Evolutionary conservation across 2,888 invertebrate species (phyloP).

Genomic region (Panzeria rudis): DNA sequence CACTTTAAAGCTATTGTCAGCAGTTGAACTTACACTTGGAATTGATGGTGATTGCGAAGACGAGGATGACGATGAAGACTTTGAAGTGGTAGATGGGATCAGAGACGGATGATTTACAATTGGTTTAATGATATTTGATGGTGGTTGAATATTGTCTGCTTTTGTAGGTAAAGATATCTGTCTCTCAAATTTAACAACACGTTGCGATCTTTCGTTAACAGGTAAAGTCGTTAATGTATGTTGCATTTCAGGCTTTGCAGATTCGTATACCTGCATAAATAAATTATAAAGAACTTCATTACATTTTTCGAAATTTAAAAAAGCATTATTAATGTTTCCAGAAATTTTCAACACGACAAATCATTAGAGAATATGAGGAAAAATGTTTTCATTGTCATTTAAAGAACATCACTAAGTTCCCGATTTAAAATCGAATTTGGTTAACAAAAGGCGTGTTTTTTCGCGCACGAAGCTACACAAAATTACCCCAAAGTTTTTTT

Average conservation of each 20-base stretch:
- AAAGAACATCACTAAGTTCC: too few relatives aligned
- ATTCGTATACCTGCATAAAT: constrained; percentile 78
- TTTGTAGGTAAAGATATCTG: constrained; percentile 78
- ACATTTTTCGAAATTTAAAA: not conserved
- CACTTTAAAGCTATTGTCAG: constrained; percentile 51
- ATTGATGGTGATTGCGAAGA: constrained; percentile 34
- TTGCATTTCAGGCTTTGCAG: constrained; percentile 78
- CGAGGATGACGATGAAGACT: constrained; percentile 53
- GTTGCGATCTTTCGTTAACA: constrained; percentile 70
- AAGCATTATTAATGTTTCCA: too few relatives aligned
- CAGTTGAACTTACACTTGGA: constrained; percentile 28
- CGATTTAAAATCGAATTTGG: too few relatives aligned
- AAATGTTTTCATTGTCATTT: too few relatives aligned
- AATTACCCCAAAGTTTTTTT: too few relatives aligned
- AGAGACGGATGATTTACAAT: constrained; percentile 33
- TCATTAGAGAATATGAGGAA: too few relatives aligned
- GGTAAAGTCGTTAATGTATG: constrained; percentile 62
- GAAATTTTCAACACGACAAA: too few relatives aligned
- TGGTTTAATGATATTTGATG: constrained; percentile 73
- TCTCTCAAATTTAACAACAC: constrained; percentile 79
- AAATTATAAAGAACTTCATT: not conserved
- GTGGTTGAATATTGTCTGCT: constrained; percentile 73
- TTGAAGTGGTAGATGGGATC: constrained; percentile 39
- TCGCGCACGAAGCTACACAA: too few relatives aligned
- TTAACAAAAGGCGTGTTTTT: too few relatives aligned